Conservation (phyloP, 2,888 invertebrate genomes). For the Brenthis hecate region DNA sequence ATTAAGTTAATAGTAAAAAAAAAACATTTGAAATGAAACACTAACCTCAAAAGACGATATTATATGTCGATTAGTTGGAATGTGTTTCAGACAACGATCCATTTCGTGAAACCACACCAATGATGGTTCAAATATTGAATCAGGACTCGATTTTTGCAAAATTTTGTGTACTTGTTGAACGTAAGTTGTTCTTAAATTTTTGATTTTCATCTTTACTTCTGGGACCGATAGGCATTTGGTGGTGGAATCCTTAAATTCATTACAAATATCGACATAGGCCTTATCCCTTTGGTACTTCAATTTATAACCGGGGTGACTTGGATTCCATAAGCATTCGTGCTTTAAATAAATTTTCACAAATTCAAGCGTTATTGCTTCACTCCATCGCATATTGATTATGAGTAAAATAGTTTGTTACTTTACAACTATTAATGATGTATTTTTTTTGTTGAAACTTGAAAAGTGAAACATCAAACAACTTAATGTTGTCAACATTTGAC, state of each 20-base stretch:
- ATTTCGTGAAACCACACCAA: constrained; percentile 72
- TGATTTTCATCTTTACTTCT: constrained; percentile 76
- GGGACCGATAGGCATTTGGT: constrained; percentile 56
- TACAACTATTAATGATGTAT: no score
- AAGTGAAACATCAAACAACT: no score
- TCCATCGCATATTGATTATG: constrained; percentile 66
- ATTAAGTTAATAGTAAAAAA: no score
- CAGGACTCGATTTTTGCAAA: constrained; percentile 63
- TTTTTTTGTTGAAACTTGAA: no score
- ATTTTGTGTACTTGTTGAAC: constrained; percentile 75
- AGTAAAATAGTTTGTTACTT: not conserved
- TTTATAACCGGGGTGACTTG: constrained; percentile 66
- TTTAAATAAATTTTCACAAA: constrained; percentile 77
- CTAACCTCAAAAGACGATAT: constrained; percentile 46
- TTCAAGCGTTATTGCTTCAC: constrained; percentile 69
- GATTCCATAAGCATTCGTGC: constrained; percentile 78
- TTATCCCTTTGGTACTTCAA: constrained; percentile 61
- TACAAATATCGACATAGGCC: constrained; percentile 61
- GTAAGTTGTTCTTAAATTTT: constrained; percentile 75
- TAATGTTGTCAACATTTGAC: no score
- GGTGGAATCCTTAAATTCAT: constrained; percentile 59
- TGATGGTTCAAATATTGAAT: constrained; percentile 64
- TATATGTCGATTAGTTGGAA: constrained; percentile 57
- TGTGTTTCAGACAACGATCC: constrained; percentile 67
- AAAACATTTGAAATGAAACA: constrained; percentile 22